Evolutionary conservation across 2,797 vertebrate species (phyloP), one percentile per base, ranked within the genome.

Genomic region (Crypturellus tataupa): DNA sequence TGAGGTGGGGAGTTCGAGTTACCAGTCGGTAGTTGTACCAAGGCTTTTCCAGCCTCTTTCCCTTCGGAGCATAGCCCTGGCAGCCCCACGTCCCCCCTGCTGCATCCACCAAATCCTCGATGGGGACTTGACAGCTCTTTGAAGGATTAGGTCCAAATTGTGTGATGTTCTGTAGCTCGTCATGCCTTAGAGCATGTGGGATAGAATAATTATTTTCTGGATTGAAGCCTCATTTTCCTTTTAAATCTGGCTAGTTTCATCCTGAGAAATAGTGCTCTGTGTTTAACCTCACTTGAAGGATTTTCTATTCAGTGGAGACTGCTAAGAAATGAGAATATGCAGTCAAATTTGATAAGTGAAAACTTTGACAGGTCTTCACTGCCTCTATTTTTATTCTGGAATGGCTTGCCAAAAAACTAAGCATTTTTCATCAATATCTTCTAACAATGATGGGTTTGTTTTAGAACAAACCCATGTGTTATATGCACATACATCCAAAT

Each of bases 321-420:
- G 85, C 83, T 68, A 23, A 94, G 83, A 83, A 94, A 90, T 65
- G 77, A 76, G 83, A 88, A 91, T 93, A 85, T 80, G 24, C 44
- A 47, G 60, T 67, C 76, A 83, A 31, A 87, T 80, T 71, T 83
- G 85, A 49, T 83, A 80, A 69, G 76, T 77, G 47, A 83, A 79
- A 56, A 10, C 80, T 83, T 40, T 93, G 94, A 60, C 72, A 64
- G 85, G 62, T 51, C 80, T 42, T 72, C 53, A 40, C n/a, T 75
- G 72, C 85, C 53, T 85, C 80, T 85, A 0, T 78, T 89, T 82
- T 56, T 68, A 47, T 85, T 85, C 67, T 77, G 70, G 90, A 44
- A 31, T 0, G 5, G 65, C 53, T 90, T 67, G n/a, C 87, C 80
- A 58, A 51, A 64, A 91, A 91, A 33, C 42, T 58, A 49, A 71